Evolutionary conservation across 2,888 invertebrate species (phyloP), one percentile per base, ranked within the genome.

Genomic region (Caenorhabditis zanzibari): DNA sequence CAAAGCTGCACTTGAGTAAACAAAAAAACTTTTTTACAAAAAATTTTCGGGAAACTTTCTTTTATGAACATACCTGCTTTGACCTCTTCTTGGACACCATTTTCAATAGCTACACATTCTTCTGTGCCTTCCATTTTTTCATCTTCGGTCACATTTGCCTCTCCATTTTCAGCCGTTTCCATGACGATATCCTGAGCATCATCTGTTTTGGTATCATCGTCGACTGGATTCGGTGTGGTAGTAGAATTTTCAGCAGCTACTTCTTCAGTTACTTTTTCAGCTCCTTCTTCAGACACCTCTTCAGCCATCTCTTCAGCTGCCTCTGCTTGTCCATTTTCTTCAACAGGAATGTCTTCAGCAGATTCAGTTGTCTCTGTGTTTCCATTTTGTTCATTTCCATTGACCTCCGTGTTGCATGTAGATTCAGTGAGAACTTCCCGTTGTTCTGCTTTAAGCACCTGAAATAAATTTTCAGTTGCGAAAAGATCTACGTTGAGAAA

Each of bases 371-470:
- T 28, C 44, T 44, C 63, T 16, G 4, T 24, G 16, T 73, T 35
- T 12, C 61, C 54, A 6, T 44, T 54, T 22, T 49, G 64, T n/a
- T 64, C 52, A 28, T 54, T 58, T 26, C 64, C 72, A 28, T 81
- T 74, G 35, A 28, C 68, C 41, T 68, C 58, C 1, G 47, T 12
- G 24, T 22, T 61, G 41, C 58, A 35, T 12, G 32, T n/a, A 0
- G 59, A 19, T 22, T 54, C 71, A 9, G 26, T 44, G n/a, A 61
- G 22, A 58, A 38, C 52, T 9, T 63, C 54, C 14, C 71, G 79
- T 14, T 66, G 63, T 16, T 63, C 74, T 3, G 76, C 76, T 59
- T 82, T 82, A 10, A 82, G 49, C 26, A 76, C 61, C 82, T 82
- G 44, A 32, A 77, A 72, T 5, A 47, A 47, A 2, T 6, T 38